Evolutionary conservation across 2,888 invertebrate species (phyloP).

Genomic region (Tetheella fluctuosa): DNA sequence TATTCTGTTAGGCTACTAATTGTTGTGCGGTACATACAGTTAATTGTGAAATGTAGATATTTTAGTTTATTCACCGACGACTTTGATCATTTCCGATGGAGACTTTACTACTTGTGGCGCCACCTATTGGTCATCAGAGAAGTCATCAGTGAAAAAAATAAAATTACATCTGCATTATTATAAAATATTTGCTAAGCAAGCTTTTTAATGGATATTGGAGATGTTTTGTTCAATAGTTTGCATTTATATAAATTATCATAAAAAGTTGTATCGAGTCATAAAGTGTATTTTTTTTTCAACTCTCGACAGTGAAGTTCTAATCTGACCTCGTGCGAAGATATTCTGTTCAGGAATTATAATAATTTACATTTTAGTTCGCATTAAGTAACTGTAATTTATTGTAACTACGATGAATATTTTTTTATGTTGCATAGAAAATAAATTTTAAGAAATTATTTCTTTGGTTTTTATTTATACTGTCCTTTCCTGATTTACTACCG

Average conservation of each 20-base stretch:
- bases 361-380: constrained; percentile 76
- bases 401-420: constrained; percentile 84
- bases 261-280: constrained; percentile 53
- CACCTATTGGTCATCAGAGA: constrained; percentile 12
- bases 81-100: background rate
- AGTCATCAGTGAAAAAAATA: constrained; percentile 20
- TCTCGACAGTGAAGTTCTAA: constrained; percentile 41
- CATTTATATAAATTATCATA: constrained; percentile 52
- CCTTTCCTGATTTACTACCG: background rate
- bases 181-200: constrained; percentile 59
- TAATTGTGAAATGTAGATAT: constrained; percentile 42
- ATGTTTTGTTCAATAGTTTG: constrained; percentile 63
- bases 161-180: constrained; percentile 24
- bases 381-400: constrained; percentile 83
- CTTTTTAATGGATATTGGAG: constrained; percentile 55
- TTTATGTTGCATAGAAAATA: constrained; percentile 85
- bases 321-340: constrained; percentile 55
- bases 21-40: constrained; percentile 58
- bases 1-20: constrained; percentile 52
- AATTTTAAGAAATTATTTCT: constrained; percentile 81
- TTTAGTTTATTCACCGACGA: constrained; percentile 21
- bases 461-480: constrained; percentile 38
- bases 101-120: constrained; percentile 8
- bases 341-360: constrained; percentile 73
- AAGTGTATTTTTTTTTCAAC: constrained; percentile 51